Conservation (phyloP, 2,113 vertebrate genomes). For the Boulengerochromis microlepis region DNA sequence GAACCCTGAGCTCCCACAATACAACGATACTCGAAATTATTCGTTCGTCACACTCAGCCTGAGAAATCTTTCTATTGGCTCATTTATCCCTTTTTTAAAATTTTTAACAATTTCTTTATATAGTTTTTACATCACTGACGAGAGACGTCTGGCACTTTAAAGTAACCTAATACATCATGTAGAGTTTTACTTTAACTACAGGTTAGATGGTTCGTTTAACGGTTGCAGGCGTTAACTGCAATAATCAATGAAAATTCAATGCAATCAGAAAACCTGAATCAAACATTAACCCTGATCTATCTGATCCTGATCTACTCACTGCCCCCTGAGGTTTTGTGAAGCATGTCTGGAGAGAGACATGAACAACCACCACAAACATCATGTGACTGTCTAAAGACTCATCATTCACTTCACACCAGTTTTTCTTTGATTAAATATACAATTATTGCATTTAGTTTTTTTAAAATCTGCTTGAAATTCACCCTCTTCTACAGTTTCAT, state of each 20-base stretch:
- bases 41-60: accelerated
- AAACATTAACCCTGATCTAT: neutral
- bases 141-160: neutral
- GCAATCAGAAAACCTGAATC: neutral
- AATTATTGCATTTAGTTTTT: neutral
- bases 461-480: accelerated
- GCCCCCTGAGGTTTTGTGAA: neutral
- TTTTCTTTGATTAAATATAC: accelerated
- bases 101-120: neutral
- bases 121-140: accelerated
- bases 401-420: accelerated
- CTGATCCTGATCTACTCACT: neutral
- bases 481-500: neutral
- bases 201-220: accelerated
- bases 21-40: neutral
- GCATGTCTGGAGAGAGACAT: neutral
- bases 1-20: neutral
- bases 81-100: neutral
- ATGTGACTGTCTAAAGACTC: accelerated
- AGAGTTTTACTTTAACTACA: neutral
- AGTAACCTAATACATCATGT: neutral
- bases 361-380: neutral
- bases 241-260: accelerated
- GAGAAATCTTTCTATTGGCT: neutral
- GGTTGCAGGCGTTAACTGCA: neutral